Percentiles rank a stretch among this genome's conserved stretches.
Conservation (phyloP, 1,140 invertebrate genomes). For the Euwallacea similis region DNA sequence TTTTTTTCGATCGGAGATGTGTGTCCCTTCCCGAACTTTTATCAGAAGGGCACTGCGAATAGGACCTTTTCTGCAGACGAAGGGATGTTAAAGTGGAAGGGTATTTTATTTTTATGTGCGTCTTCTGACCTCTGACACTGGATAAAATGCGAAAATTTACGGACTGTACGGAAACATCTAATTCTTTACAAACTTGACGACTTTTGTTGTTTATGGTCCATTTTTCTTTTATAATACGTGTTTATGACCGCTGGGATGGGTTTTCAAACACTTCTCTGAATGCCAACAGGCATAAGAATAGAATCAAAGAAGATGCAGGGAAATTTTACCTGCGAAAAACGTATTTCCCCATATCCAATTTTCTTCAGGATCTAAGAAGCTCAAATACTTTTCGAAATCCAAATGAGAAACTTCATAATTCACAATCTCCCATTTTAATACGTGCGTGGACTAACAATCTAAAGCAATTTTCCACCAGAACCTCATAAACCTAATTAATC, state of each 20-base stretch:
- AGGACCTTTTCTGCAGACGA: conserved; percentile 10
- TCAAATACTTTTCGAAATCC: too few relatives aligned
- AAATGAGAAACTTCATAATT: too few relatives aligned
- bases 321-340: too few relatives aligned
- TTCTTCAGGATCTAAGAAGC: too few relatives aligned
- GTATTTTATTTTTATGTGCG: conserved; percentile 26
- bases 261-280: too few relatives aligned
- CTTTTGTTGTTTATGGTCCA: conserved; percentile 24
- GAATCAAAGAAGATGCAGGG: too few relatives aligned
- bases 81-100: conserved; percentile 15
- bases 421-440: too few relatives aligned
- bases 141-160: conserved; percentile 28
- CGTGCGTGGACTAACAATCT: too few relatives aligned
- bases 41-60: background rate
- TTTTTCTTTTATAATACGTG: conserved; percentile 20
- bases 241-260: background rate
- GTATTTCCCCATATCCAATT: too few relatives aligned
- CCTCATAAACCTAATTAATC: too few relatives aligned
- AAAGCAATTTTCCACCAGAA: too few relatives aligned
- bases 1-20: background rate
- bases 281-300: too few relatives aligned
- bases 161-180: conserved; percentile 27
- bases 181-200: conserved; percentile 20
- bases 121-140: conserved; percentile 29
- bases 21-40: background rate